Base-by-base conservation (phyloP, 2,888 invertebrate species). In the Stenurella melanura region DNA sequence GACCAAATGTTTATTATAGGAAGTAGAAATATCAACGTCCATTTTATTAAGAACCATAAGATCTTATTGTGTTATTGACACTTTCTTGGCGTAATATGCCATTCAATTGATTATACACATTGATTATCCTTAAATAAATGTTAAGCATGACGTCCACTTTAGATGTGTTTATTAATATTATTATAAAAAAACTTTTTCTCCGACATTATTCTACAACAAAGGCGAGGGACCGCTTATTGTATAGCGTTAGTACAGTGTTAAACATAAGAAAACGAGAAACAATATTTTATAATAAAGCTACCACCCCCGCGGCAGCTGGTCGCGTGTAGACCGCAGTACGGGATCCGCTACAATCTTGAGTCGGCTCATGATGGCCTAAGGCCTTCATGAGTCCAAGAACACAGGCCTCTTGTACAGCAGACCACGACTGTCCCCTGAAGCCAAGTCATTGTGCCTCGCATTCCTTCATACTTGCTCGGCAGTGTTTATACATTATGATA, bases 231-330 rank as follows among this genome's bases (percentile, higher is more conserved):
- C 61, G 54, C 26, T 72, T 11, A 63, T 61, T 63, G 72, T 63
- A 15, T 19, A 63, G 38, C 72, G 61, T 17, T 61, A 38, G 63
- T 19, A 70, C 72, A 54, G 54, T 54, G 63, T 63, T 72, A 63
- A 72, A 72, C 63, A 30, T 63, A 72, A 72, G 63, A 70, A 60
- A 72, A 72, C 72, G 72, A 61, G 76, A 74, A 78, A 80, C 85
- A 84, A 83, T 86, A 86, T 85, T 87, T 87, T 87, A 86, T 87
- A 87, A 87, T 86, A 85, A 85, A 85, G 88, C 87, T 87, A 88
- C 89, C 89, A 88, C 89, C 89, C 89, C 88, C 88, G 88, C 88
- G 89, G 89, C 89, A 85, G 85, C 85, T 84, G 87, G 89, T 88
- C 89, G 89, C 88, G 89, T 89, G 88, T 87, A 85, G 83, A 83